Evolutionary conservation across 53 echinoderm and acorn worm species (phyloP), one percentile per base, ranked within the genome.

Genomic region (Astropecten irregularis): DNA sequence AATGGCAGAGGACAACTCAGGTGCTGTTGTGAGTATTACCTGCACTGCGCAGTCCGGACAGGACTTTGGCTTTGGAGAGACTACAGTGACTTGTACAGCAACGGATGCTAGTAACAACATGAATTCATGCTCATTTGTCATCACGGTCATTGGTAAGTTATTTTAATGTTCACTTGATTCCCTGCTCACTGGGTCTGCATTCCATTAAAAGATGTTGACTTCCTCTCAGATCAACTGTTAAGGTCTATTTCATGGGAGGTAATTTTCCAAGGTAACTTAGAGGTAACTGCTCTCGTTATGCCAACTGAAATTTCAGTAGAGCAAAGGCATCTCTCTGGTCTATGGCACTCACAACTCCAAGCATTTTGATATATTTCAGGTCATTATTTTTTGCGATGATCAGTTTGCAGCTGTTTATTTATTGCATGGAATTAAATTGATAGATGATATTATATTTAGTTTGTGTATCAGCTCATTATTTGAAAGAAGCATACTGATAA

Each of bases 1-100:
- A n/a, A 15, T 7, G 2, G 71, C 71, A 9, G 52, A 23, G 25
- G 82, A 82, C 67, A 82, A 82, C 52, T 82, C 67, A 4, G 67
- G 67, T 9, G 29, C 0, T 30, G 82, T 82, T 26, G 31, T 1
- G 21, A n/a, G n/a, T n/a, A 36, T 66, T 21, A 51, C 32, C 40
- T 82, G 82, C 67, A 44, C 51, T 15, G 33, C 21, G 16, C 35
- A 66, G 38, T 66, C 82, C 9, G 82, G 82, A 15, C 20, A 33
- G 20, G 22, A 33, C 2, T 82, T 82, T 82, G 36, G 21, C 25
- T 52, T 66, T 22, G 52, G 36, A 48, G 7, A 67, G 16, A 66
- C 49, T 15, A 66, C 66, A 0, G 82, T 82, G 37, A 23, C 25
- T 1, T 82, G 82, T 31, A 67, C 66, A 10, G 82, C 82, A 11